Percentiles rank a stretch among this genome's conserved stretches.
These are phyloP conservation scores for Calonectris borealis DNA, from an alignment of 2,113 vertebrate genomes.

Conservation along the genomic window DNA sequence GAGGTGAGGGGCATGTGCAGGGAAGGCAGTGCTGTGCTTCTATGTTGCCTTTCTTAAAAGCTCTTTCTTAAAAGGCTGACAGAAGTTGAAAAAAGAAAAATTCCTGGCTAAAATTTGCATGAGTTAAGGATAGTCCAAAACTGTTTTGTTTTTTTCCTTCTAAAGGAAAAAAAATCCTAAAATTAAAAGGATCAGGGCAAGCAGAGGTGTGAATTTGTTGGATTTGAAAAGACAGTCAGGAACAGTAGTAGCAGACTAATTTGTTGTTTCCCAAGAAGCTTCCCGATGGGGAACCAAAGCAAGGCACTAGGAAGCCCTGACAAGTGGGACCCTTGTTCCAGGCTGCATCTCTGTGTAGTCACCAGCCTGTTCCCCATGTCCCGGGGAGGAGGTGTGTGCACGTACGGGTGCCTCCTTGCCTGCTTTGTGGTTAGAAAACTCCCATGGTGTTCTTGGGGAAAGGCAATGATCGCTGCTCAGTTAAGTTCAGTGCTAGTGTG, in stretches of 20 bases:
- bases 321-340: neutral
- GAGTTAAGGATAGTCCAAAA: neutral
- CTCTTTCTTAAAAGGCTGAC: neutral
- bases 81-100: neutral
- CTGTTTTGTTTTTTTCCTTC: neutral
- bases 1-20: neutral
- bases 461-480: rapidly evolving
- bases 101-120: neutral
- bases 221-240: neutral
- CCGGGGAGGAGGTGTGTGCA: no score
- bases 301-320: neutral
- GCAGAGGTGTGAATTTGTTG: neutral
- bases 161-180: neutral
- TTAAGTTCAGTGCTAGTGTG: neutral
- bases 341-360: neutral
- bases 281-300: neutral
- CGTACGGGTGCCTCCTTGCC: neutral
- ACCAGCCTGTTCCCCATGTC: neutral
- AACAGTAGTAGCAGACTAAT: neutral
- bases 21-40: neutral
- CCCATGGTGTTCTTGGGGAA: neutral
- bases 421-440: neutral
- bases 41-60: neutral
- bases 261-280: neutral
- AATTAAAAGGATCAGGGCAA: neutral